Evolutionary conservation across 2,113 vertebrate species (phyloP), one percentile per base, ranked within the genome.

Genomic region (Hystrix cristata): DNA sequence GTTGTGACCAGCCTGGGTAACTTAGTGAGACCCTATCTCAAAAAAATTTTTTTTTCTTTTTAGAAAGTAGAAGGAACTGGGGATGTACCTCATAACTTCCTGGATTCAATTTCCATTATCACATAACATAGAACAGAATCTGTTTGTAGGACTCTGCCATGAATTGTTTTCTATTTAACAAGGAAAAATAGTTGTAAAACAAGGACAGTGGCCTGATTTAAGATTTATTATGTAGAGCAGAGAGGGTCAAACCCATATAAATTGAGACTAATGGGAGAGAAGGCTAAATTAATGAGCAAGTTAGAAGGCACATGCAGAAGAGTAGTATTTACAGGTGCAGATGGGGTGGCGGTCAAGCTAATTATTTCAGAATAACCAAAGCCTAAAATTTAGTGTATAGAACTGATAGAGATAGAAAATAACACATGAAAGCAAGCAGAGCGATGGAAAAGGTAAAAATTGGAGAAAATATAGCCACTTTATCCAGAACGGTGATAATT

Each of bases 121-220:
- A 53, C 29, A 53, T 34, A 79, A 79, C 29, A 79, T 31, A 31
- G 15, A 34, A 65, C n/a, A 65, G 18, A 34, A 51, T 87, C 12
- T 94, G 14, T 93, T 92, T 91, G 31, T 79, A 69, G 57, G 34
- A 82, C 23, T 23, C 76, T 43, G 8, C 25, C 15, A 43, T 93
- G 1, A 62, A 31, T 97, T 85, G 13, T 81, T 93, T 89, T 78
- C 71, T 4, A 96, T 60, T 67, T 91, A 79, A 65, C 6, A 80
- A 80, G 15, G 23, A 78, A 67, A 91, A 89, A 57, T 51, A 90
- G 9, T 29, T 92, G 86, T 27, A 91, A 96, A 91, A 93, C 43
- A 91, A 93, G 71, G 27, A 72, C 57, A 83, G 87, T 80, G 16
- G 79, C 21, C 27, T 53, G 46, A 78, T 6, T 74, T 57, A 57